These are phyloP conservation scores for Amphiprion ocellaris DNA, from an alignment of 2,113 vertebrate species.

Conservation along the genomic window DNA sequence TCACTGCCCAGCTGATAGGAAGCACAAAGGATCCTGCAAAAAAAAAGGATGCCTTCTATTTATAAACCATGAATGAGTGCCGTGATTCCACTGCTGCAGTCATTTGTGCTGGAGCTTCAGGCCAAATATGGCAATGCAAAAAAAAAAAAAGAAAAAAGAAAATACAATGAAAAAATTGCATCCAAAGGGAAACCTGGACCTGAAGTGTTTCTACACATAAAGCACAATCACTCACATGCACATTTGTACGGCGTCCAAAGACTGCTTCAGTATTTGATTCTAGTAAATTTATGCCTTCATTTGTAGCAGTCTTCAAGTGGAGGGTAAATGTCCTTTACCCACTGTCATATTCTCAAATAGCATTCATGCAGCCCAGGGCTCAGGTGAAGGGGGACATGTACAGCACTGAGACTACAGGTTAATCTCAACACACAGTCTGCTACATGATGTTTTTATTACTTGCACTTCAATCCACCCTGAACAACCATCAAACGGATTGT, in stretches of 20 bases:
- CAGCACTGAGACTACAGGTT: too few relatives aligned
- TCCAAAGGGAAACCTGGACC: conserved; percentile 18
- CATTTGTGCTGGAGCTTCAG: conserved; percentile 27
- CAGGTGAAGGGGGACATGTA: too few relatives aligned
- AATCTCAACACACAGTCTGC: too few relatives aligned
- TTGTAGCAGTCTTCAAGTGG: not conserved
- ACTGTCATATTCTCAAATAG: too few relatives aligned
- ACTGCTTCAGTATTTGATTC: not conserved
- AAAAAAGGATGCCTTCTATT: conserved; percentile 57
- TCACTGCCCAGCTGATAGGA: conserved; percentile 78
- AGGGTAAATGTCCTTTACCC: too few relatives aligned
- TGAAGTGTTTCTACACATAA: not conserved
- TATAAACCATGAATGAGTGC: conserved; percentile 54
- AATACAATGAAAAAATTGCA: conserved; percentile 11
- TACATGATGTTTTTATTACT: too few relatives aligned
- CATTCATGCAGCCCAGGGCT: too few relatives aligned
- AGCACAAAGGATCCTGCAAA: conserved; percentile 48
- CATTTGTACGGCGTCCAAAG: conserved; percentile 5
- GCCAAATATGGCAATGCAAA: conserved; percentile 33
- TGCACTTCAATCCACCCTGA: too few relatives aligned
- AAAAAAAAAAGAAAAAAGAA: conserved; percentile 2
- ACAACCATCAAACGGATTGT: too few relatives aligned
- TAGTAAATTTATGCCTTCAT: not conserved
- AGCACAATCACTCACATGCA: not conserved
- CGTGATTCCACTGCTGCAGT: conserved; percentile 28